Conservation (phyloP, 2,888 invertebrate species). For the Caenorhabditis plicata region DNA sequence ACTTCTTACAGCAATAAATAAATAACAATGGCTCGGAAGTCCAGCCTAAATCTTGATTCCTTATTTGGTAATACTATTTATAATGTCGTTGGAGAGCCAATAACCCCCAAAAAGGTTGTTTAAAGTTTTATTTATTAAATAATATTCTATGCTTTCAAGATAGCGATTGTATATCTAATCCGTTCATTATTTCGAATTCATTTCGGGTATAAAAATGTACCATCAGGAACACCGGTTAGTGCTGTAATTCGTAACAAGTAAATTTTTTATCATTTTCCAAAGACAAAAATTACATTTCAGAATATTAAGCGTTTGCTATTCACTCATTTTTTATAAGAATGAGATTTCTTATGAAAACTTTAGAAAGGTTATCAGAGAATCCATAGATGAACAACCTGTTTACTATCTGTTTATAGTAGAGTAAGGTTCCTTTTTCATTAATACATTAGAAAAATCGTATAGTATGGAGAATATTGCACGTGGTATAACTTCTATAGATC, state of each 20-base stretch:
- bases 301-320: slow-evolving; percentile 6
- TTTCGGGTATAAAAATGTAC: slow-evolving; percentile 12
- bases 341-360: slow-evolving; percentile 20
- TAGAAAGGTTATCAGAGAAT: slow-evolving; percentile 10
- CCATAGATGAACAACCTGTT: slow-evolving; percentile 5
- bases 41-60: slow-evolving; percentile 28
- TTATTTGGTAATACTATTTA: slow-evolving; percentile 27
- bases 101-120: slow-evolving; percentile 15
- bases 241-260: neutral
- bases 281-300: slow-evolving; percentile 4
- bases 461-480: slow-evolving; percentile 21
- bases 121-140: neutral
- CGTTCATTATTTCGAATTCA: slow-evolving; percentile 16
- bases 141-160: slow-evolving; percentile 6
- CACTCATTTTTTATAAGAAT: neutral
- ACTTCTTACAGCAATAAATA: too few relatives aligned
- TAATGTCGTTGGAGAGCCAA: slow-evolving; percentile 27
- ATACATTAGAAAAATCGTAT: neutral
- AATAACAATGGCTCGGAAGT: slow-evolving; percentile 1
- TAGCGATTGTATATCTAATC: slow-evolving; percentile 23
- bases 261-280: neutral
- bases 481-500: slow-evolving; percentile 6
- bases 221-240: slow-evolving; percentile 8
- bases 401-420: slow-evolving; percentile 7
- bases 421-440: neutral